Conservation (phyloP, 2,113 vertebrate species). For the Sander vitreus region DNA sequence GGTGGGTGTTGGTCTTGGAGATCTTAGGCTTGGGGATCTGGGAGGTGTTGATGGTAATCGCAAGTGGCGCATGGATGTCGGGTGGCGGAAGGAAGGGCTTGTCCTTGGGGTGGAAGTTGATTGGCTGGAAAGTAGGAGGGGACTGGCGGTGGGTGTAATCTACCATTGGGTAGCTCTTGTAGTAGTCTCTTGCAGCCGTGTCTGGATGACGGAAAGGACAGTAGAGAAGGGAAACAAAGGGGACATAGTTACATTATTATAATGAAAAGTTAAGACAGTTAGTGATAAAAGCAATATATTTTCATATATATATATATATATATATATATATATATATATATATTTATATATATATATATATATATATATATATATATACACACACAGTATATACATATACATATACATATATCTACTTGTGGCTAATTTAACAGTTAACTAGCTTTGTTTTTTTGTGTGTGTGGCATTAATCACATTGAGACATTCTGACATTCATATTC, state of each 20-base stretch:
- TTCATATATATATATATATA: neutral
- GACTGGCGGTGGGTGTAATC: slow-evolving; percentile 84
- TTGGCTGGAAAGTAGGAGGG: slow-evolving; percentile 84
- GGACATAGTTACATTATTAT: slow-evolving; percentile 21
- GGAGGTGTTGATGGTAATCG: slow-evolving; percentile 82
- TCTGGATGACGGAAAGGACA: slow-evolving; percentile 78
- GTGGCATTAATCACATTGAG: neutral
- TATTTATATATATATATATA: no score
- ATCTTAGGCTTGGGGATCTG: slow-evolving; percentile 88
- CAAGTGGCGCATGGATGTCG: slow-evolving; percentile 85
- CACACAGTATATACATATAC: no score
- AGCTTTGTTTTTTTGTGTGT: neutral
- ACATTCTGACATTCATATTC: neutral
- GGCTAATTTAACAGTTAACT: neutral
- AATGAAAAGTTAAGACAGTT: neutral
- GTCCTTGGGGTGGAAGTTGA: slow-evolving; percentile 85
- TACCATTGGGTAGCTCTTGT: slow-evolving; percentile 86
- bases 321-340: neutral
- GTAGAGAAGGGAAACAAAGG: slow-evolving; percentile 13
- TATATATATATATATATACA: neutral
- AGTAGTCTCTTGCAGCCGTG: slow-evolving; percentile 87
- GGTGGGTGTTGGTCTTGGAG: slow-evolving; percentile 85
- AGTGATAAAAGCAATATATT: neutral
- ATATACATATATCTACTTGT: neutral
- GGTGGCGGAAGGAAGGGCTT: slow-evolving; percentile 81